phyloP scores from a whole-genome alignment of 2,888 invertebrate species.

The Ferrisia virgata region DNA sequence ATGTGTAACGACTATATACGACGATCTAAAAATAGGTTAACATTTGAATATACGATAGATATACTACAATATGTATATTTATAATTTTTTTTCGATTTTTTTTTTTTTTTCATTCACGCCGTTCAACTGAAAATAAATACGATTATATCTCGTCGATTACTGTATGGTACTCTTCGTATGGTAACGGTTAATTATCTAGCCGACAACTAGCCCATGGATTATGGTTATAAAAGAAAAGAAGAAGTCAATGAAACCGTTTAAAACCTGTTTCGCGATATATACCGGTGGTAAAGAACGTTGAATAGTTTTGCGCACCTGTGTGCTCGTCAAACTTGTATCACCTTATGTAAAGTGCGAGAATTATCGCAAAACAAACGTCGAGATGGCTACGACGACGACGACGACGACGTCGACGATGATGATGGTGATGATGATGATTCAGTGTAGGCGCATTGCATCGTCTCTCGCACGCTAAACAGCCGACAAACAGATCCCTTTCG shows the following conservation, averaged over 20 bases:
- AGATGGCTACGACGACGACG: too few species aligned
- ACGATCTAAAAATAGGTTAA: background rate
- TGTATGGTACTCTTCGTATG: slow-evolving; percentile 4
- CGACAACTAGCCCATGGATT: slow-evolving; percentile 24
- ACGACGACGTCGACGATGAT: too few species aligned
- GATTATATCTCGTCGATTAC: background rate
- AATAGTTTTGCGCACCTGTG: slow-evolving; percentile 6
- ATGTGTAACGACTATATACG: background rate
- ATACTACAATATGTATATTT: background rate
- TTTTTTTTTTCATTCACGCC: background rate
- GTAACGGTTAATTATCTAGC: slow-evolving; percentile 25
- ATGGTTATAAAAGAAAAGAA: slow-evolving; percentile 25
- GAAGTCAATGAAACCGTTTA: slow-evolving; percentile 33
- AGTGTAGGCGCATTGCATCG: background rate
- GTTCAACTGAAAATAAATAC: background rate
- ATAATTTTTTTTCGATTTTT: background rate
- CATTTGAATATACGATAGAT: background rate
- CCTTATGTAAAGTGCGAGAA: background rate
- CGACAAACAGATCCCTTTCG: background rate
- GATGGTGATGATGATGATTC: too few species aligned
- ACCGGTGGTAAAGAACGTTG: background rate
- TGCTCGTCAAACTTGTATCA: slow-evolving; percentile 12
- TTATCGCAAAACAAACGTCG: slow-evolving; percentile 11
- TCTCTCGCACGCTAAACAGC: background rate
- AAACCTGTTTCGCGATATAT: slow-evolving; percentile 7